Evolutionary conservation across 2,797 vertebrate species (phyloP), one percentile per base, ranked within the genome.

Genomic region (Sylvia borin): DNA sequence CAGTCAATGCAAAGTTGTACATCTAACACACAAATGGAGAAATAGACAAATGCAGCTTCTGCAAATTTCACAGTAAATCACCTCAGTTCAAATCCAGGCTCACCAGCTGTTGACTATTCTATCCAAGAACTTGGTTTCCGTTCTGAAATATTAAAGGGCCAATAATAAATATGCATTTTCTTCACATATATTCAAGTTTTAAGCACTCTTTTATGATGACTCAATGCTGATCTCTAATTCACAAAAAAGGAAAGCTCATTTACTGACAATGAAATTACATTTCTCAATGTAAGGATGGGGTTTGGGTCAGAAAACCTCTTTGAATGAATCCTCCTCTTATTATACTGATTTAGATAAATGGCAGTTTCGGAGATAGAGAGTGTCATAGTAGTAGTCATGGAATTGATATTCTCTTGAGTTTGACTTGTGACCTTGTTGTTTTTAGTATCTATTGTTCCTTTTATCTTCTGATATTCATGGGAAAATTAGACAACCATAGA

Each of bases 181-280:
- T 11, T 66, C n/a, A 55, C 27, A n/a, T 53, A 19, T 19, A 43
- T 12, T 47, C 13, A 55, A 51, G 18, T 81, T 71, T 76, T 34
- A 48, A 85, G 21, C 14, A 42, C 7, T 21, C 3, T 24, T 11
- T 85, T 50, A 32, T 29, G 43, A 42, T n/a, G 25, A 51, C 10
- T 79, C 48, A 26, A 48, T 38, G 40, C 4, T 38, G 24, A 65
- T 45, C 83, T 64, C 19, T 78, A 55, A 27, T 53, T 75, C 21
- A 51, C 10, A n/a, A 40, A n/a, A 40, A 70, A 73, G 11, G 9
- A 65, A 3, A 55, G 0, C 10, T 13, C 34, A 3, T n/a, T 36
- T 36, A 36, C 36, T 47, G 55, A 29, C 12, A 38, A 22, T 32
- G 36, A 78, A 85, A 75, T 62, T 22, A 17, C 14, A 62, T 21